These are phyloP conservation scores for Trichoplusia ni DNA, from an alignment of 1,140 invertebrate genomes.

Conservation along the genomic window DNA sequence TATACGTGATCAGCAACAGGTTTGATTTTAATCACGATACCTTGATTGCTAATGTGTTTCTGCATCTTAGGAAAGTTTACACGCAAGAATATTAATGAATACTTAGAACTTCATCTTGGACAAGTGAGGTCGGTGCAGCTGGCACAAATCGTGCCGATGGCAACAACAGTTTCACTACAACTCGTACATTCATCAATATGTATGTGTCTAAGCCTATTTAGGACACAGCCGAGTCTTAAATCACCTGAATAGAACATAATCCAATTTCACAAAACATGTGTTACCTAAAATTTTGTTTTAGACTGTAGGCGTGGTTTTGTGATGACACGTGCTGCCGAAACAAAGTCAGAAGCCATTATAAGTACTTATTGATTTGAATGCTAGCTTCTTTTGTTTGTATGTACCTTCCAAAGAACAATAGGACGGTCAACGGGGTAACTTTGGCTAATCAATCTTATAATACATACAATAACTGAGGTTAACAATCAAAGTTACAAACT, in stretches of 20 bases:
- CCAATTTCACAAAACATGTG: constrained; percentile 16
- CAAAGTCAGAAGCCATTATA: no score
- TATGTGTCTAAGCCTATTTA: background rate
- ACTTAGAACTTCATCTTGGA: constrained; percentile 1
- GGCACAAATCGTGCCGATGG: background rate
- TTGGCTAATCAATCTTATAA: no score
- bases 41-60: constrained; percentile 15
- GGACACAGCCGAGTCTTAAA: constrained; percentile 3
- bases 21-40: constrained; percentile 21
- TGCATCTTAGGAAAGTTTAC: constrained; percentile 10
- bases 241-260: constrained; percentile 5
- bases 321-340: no score
- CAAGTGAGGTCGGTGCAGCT: background rate
- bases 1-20: constrained; percentile 43
- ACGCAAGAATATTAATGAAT: constrained; percentile 15
- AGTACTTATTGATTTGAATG: no score
- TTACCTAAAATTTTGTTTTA: no score
- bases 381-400: no score
- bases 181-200: background rate
- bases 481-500: no score
- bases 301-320: no score
- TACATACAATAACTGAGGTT: no score
- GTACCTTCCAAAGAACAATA: no score
- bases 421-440: no score
- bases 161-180: background rate